These are phyloP conservation scores for Hyalella azteca DNA, from an alignment of 2,888 invertebrate genomes.

Conservation along the genomic window DNA sequence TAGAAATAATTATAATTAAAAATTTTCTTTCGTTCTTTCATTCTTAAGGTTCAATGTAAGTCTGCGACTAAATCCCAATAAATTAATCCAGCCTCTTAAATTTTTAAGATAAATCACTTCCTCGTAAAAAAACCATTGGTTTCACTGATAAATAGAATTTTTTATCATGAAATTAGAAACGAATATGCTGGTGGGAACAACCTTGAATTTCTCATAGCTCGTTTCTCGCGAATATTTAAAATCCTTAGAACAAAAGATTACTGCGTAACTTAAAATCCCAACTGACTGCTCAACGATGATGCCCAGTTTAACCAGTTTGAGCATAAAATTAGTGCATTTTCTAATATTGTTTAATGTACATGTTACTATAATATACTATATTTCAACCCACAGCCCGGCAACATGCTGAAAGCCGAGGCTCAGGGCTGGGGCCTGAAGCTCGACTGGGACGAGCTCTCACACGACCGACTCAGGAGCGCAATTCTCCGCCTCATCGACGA, in stretches of 20 bases:
- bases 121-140: background rate
- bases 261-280: too few species aligned
- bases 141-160: background rate
- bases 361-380: background rate
- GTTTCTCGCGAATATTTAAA: background rate
- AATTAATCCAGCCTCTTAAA: background rate
- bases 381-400: background rate
- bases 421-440: conserved; percentile 4
- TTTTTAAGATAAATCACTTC: background rate
- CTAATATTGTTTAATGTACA: background rate
- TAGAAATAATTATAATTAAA: background rate
- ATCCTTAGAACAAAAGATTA: background rate
- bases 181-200: too few species aligned
- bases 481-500: conserved; percentile 26
- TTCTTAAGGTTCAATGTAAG: background rate
- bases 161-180: background rate
- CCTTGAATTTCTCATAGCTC: background rate
- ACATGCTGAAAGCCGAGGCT: background rate
- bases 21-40: background rate
- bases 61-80: background rate
- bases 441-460: background rate
- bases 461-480: conserved; percentile 11
- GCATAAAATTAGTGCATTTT: background rate
- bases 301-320: background rate
- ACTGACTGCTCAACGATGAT: background rate